Base-by-base conservation (phyloP, 2,797 vertebrate species). In the Poeciliopsis gracilis region DNA sequence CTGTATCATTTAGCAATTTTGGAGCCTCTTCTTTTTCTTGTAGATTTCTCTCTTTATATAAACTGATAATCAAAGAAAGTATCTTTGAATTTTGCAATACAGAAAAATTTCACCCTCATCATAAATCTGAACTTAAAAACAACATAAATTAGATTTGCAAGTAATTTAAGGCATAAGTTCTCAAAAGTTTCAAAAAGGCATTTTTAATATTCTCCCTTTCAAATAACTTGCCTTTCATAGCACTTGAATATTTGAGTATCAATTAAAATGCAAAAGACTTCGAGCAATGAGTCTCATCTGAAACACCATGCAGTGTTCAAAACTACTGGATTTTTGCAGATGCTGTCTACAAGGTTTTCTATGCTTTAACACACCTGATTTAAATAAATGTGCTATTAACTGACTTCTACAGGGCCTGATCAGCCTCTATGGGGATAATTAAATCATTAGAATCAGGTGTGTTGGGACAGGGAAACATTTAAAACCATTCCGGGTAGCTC, bases 391-490 rank as follows among this genome's bases (percentile, higher is more conserved):
- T 61, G 30, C 59, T 61, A 11, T 33, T 61, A 61, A 18, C 2
- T 61, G 30, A 61, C 30, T 33, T 33, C 59, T 33, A 61, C 61
- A 38, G 61, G 61, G 18, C 61, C 36, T 23, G 16, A 66, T 38
- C 61, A 38, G 13, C 33, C 18, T 66, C 33, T 38, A 8, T 1
- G 30, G 15, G 33, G 61, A 66, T 11, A 66, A 66, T 61, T 33
- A 61, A 36, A 66, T 66, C 30, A 66, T 66, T 36, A 38, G 61
- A 66, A 61, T 33, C 30, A 61, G 30, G 59, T 61, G 59, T 61
- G 59, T 18, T 61, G 59, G n/a, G n/a, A 15, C 15, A 61, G 59
- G 59, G 59, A 61, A 36, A 66, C 33, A 20, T 66, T 51, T 38
- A 4, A 66, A 66, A 66, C 23, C 16, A 66, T 61, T 33, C 28